Conservation (phyloP, 64 coral and sea anemone species). For the Anthopleura sola region DNA sequence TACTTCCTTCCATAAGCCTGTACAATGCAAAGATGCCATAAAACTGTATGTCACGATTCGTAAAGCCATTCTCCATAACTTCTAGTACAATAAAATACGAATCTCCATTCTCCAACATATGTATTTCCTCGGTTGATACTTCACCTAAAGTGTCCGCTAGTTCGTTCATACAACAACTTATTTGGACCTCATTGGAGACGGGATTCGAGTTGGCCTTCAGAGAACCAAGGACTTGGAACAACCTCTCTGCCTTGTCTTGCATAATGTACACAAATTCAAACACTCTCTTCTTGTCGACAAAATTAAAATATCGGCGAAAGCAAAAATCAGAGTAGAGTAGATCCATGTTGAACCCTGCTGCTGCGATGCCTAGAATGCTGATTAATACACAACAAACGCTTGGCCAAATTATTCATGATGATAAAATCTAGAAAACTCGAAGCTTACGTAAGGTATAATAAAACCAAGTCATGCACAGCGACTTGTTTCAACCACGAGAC, state of each 20-base stretch:
- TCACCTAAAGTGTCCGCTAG: slow-evolving; percentile 32
- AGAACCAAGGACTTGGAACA: not conserved
- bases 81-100: not conserved
- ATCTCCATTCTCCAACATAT: slow-evolving; percentile 7
- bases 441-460: not conserved
- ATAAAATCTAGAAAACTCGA: not conserved
- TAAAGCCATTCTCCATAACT: slow-evolving; percentile 3
- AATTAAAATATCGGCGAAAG: slow-evolving; percentile 16
- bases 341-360: slow-evolving; percentile 24
- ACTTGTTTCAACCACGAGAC: not conserved
- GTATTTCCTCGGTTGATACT: not conserved
- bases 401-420: not conserved
- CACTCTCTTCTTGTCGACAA: slow-evolving; percentile 16
- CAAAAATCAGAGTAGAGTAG: slow-evolving; percentile 33
- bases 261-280: not conserved
- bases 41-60: slow-evolving; percentile 26
- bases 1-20: slow-evolving; percentile 18
- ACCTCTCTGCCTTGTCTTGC: slow-evolving; percentile 12
- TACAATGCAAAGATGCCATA: slow-evolving; percentile 25
- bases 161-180: slow-evolving; percentile 4
- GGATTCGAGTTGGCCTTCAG: slow-evolving; percentile 33
- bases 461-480: not conserved
- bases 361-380: not conserved
- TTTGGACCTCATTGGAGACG: slow-evolving; percentile 27
- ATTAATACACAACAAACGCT: not conserved